phyloP scores from a whole-genome alignment of 37 sponge, comb jelly and placozoan species.

The Petrosia ficiformis region DNA sequence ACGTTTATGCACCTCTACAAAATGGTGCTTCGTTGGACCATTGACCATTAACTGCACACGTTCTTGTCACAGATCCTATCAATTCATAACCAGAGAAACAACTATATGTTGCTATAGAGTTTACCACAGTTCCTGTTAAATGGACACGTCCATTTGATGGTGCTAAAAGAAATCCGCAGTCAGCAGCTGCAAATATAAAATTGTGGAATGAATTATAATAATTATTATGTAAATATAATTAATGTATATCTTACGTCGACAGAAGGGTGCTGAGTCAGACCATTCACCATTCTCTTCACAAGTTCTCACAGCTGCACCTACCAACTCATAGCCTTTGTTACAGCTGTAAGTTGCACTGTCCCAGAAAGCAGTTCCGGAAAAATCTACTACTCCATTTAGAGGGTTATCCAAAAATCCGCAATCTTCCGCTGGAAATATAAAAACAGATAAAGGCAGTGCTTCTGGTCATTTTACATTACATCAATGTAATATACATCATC shows the following conservation, averaged over 20 bases:
- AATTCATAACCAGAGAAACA: slow-evolving; percentile 54
- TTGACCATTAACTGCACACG: slow-evolving; percentile 42
- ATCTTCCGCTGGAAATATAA: slow-evolving; percentile 20
- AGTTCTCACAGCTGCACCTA: slow-evolving; percentile 10
- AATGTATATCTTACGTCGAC: slow-evolving; percentile 52
- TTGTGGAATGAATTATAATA: neutral
- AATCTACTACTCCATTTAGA: slow-evolving; percentile 31
- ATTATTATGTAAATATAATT: too few species aligned
- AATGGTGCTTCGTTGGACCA: slow-evolving; percentile 49
- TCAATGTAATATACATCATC: neutral
- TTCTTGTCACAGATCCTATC: slow-evolving; percentile 17
- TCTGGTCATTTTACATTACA: neutral
- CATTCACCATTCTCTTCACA: slow-evolving; percentile 56
- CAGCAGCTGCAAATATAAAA: neutral
- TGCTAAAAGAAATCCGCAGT: neutral
- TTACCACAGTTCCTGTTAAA: neutral
- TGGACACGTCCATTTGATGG: neutral
- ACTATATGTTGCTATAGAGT: neutral
- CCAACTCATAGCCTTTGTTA: slow-evolving; percentile 36
- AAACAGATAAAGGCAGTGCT: neutral
- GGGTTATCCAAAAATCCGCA: slow-evolving; percentile 37
- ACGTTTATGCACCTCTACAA: slow-evolving; percentile 33
- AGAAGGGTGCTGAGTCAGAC: slow-evolving; percentile 45
- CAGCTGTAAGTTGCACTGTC: slow-evolving; percentile 52
- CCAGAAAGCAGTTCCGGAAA: slow-evolving; percentile 20